Evolutionary conservation across 2,888 invertebrate genomes (phyloP).

Genomic region (Pheosia gnoma): DNA sequence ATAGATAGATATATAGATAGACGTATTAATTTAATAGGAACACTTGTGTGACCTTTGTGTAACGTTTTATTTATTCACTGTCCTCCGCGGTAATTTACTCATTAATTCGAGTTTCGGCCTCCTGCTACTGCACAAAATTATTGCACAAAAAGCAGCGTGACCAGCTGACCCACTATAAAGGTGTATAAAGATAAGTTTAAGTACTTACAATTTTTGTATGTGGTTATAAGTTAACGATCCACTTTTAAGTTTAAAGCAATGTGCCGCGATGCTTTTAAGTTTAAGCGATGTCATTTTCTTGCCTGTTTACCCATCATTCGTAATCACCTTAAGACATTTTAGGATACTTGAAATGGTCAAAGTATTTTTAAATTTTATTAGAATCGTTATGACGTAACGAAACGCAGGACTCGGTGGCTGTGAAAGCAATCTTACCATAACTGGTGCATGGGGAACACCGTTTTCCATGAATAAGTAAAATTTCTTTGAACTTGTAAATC

Average conservation of each 20-base stretch:
- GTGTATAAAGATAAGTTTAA: not conserved
- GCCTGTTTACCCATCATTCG: not conserved
- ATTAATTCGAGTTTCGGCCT: not conserved
- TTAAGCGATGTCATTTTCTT: not conserved
- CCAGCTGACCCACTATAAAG: constrained; percentile 1
- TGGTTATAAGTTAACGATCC: not conserved
- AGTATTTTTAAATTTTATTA: constrained; percentile 39
- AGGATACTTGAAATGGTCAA: constrained; percentile 23
- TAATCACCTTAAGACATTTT: not conserved
- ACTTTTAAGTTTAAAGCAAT: not conserved
- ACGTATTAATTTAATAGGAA: too few relatives aligned
- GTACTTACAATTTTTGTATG: too few relatives aligned
- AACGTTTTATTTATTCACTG: not conserved
- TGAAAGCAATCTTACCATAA: constrained; percentile 45
- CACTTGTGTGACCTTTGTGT: not conserved
- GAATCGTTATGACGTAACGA: constrained; percentile 27
- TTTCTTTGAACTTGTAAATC: constrained; percentile 28
- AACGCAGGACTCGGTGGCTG: constrained; percentile 43
- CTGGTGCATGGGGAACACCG: constrained; percentile 45
- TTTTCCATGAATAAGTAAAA: constrained; percentile 55
- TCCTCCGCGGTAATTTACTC: not conserved
- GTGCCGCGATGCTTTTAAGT: not conserved
- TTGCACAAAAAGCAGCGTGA: constrained; percentile 1
- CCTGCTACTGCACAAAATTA: not conserved
- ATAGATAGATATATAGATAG: too few relatives aligned